These are phyloP conservation scores for Neodontobutis hainanensis DNA, from an alignment of 2,113 vertebrate genomes.

Conservation along the genomic window DNA sequence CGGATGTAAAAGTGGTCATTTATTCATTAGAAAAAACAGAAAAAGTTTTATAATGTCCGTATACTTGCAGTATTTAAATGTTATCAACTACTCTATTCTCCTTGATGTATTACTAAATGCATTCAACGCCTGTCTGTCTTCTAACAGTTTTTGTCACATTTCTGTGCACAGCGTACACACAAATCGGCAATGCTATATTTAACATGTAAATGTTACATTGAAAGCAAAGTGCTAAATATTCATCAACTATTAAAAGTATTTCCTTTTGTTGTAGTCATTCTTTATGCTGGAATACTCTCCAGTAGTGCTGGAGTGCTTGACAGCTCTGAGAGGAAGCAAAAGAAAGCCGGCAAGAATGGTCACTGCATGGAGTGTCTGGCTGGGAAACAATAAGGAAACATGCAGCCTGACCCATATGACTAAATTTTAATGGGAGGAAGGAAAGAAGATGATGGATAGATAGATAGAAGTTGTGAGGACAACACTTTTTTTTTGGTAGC, in stretches of 20 bases:
- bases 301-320: conserved; percentile 3
- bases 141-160: conserved; percentile 16
- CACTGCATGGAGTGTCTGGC: conserved; percentile 22
- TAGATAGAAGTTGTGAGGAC: too few relatives aligned
- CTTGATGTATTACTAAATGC: conserved; percentile 1
- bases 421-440: conserved; percentile 25
- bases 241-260: background rate
- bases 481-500: too few relatives aligned
- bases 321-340: conserved; percentile 31
- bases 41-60: too few relatives aligned
- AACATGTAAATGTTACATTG: background rate
- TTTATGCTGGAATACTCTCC: conserved; percentile 25
- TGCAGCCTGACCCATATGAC: conserved; percentile 27
- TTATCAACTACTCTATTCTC: background rate
- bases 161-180: background rate
- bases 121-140: background rate
- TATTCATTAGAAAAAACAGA: too few relatives aligned
- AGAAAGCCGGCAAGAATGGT: conserved; percentile 5
- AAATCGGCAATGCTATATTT: background rate
- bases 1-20: too few relatives aligned
- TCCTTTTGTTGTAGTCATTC: background rate
- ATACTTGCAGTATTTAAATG: too few relatives aligned
- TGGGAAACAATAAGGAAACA: conserved; percentile 31
- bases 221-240: background rate
- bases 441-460: conserved; percentile 1